These are phyloP conservation scores for Zaprionus obscuricornis DNA, from an alignment of 2,888 invertebrate genomes.

Conservation along the genomic window DNA sequence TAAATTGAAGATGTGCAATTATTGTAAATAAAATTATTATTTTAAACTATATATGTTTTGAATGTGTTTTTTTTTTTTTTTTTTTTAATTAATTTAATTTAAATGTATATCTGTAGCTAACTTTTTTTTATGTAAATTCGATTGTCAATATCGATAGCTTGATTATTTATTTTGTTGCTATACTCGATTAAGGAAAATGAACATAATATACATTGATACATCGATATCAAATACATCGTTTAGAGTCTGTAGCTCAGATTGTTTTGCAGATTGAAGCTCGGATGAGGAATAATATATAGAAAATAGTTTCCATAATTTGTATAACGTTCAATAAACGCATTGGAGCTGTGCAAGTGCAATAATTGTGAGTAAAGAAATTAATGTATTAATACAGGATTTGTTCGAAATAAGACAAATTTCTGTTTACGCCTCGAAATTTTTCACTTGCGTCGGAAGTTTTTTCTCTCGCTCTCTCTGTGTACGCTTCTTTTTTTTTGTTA, in stretches of 20 bases:
- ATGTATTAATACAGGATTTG: conserved; percentile 32
- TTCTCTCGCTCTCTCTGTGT: conserved; percentile 28
- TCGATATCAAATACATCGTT: too few species aligned
- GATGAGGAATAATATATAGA: conserved; percentile 62
- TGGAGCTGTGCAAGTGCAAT: conserved; percentile 70
- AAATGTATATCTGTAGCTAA: too few species aligned
- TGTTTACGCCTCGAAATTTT: conserved; percentile 55
- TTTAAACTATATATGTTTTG: too few species aligned
- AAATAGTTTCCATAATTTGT: conserved; percentile 54
- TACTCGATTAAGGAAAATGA: too few species aligned
- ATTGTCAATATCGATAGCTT: too few species aligned
- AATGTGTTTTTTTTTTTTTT: too few species aligned
- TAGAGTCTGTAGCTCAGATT: conserved; percentile 44
- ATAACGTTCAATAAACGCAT: conserved; percentile 59
- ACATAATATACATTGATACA: too few species aligned
- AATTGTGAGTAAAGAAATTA: conserved; percentile 64
- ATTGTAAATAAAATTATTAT: too few species aligned
- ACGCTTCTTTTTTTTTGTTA: conserved; percentile 58
- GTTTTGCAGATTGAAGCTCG: conserved; percentile 67
- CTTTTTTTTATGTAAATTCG: too few species aligned
- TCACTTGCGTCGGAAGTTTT: conserved; percentile 64
- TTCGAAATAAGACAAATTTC: conserved; percentile 12
- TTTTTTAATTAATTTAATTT: too few species aligned
- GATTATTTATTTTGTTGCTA: too few species aligned
- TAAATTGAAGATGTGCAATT: too few species aligned